A percentile compares a stretch with the other conserved stretches of the same genome.
Conservation (phyloP, 2,888 invertebrate species). For the Oconnorella tubifera region DNA sequence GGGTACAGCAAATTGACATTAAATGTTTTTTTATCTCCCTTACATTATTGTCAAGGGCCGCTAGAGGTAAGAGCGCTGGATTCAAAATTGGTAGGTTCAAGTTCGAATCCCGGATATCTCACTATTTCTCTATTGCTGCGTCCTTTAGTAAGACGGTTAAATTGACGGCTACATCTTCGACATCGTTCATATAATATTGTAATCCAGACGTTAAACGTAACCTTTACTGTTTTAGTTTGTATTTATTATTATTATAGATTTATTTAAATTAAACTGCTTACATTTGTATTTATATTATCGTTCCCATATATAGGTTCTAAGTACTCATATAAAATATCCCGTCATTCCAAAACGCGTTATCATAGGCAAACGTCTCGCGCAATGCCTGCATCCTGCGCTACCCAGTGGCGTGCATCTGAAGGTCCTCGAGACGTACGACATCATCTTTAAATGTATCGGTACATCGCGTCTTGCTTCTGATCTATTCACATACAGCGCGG, state of each 20-base stretch:
- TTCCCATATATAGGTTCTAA: conserved; percentile 66
- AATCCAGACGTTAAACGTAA: too few relatives aligned
- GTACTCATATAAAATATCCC: conserved; percentile 75
- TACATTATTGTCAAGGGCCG: too few relatives aligned
- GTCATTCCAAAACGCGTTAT: conserved; percentile 81
- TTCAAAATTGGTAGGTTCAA: too few relatives aligned
- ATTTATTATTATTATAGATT: conserved; percentile 1
- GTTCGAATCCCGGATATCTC: too few relatives aligned
- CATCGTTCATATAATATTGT: too few relatives aligned
- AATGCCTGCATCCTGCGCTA: conserved; percentile 87
- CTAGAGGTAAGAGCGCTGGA: too few relatives aligned
- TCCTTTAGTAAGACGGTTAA: too few relatives aligned
- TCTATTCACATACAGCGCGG: conserved; percentile 73
- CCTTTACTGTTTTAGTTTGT: too few relatives aligned
- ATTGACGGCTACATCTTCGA: too few relatives aligned
- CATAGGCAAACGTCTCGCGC: conserved; percentile 83
- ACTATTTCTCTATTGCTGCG: too few relatives aligned
- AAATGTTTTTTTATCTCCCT: too few relatives aligned
- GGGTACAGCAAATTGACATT: too few relatives aligned
- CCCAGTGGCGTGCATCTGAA: conserved; percentile 88
- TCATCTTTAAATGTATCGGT: conserved; percentile 84
- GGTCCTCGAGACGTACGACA: conserved; percentile 84
- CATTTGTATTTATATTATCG: not conserved
- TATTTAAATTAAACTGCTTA: not conserved
- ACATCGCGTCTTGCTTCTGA: conserved; percentile 73